Conservation (phyloP, 2,797 vertebrate genomes). For the Paguma larvata region DNA sequence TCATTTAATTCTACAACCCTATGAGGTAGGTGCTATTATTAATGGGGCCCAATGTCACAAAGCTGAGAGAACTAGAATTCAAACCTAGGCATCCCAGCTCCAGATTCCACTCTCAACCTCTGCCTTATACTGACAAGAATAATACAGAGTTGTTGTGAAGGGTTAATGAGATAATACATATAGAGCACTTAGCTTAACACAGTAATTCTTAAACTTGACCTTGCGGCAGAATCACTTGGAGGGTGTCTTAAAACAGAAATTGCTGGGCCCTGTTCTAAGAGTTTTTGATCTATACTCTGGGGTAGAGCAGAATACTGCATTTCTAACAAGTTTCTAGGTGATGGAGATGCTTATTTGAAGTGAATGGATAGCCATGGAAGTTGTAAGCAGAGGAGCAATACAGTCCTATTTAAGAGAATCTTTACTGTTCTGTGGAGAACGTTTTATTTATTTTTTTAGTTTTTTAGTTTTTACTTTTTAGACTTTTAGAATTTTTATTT, state of each 20-base stretch:
- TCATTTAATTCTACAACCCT: not conserved
- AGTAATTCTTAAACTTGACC: not conserved
- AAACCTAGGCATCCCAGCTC: not conserved
- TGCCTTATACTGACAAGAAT: not conserved
- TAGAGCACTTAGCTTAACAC: not conserved
- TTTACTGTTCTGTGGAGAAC: not conserved
- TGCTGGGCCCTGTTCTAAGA: not conserved
- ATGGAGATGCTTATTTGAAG: slow-evolving; percentile 9
- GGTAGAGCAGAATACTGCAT: not conserved
- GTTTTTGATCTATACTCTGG: slow-evolving; percentile 31
- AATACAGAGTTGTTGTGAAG: not conserved
- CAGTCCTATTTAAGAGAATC: not conserved
- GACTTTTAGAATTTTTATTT: no score
- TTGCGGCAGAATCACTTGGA: not conserved
- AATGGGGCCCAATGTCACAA: not conserved
- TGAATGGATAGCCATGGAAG: slow-evolving; percentile 15
- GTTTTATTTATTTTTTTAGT: not conserved
- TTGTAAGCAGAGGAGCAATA: slow-evolving; percentile 8
- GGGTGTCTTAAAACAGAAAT: not conserved
- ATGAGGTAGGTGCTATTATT: not conserved
- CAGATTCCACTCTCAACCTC: not conserved
- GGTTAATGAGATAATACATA: not conserved
- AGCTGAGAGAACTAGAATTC: not conserved
- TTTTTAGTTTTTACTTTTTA: no score
- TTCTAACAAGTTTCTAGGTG: slow-evolving; percentile 39